Percentiles rank a stretch among this genome's conserved stretches.
phyloP scores from a whole-genome alignment of 37 sponge, comb jelly and placozoan genomes.

The Geodia barretti region DNA sequence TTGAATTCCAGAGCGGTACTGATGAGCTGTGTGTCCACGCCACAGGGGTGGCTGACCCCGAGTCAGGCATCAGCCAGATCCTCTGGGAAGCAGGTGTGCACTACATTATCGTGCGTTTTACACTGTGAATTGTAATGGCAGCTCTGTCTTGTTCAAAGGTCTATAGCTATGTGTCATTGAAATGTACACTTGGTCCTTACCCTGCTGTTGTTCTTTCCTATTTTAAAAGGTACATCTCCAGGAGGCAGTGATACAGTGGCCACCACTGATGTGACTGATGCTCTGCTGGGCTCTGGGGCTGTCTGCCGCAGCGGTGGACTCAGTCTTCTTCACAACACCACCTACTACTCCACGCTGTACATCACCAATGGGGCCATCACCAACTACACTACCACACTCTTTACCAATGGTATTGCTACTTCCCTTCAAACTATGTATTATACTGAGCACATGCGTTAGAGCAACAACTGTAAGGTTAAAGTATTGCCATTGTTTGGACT shows the following conservation, averaged over 20 bases:
- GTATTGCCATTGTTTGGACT: no score
- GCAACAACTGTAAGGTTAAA: no score
- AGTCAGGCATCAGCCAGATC: slow-evolving; percentile 59
- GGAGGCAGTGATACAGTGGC: neutral
- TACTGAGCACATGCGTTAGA: no score
- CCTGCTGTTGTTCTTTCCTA: neutral
- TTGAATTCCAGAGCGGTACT: slow-evolving; percentile 37
- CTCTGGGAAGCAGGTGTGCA: slow-evolving; percentile 64
- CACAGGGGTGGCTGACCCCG: slow-evolving; percentile 64
- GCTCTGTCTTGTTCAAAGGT: neutral
- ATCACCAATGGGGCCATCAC: slow-evolving; percentile 65
- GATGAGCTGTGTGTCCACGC: slow-evolving; percentile 62
- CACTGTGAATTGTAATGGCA: neutral
- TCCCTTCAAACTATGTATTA: no score
- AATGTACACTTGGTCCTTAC: neutral
- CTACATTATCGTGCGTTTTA: no score
- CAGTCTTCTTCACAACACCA: slow-evolving; percentile 25
- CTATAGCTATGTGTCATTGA: neutral
- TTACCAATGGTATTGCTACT: no score
- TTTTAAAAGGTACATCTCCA: slow-evolving; percentile 26
- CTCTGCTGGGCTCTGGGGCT: slow-evolving; percentile 4
- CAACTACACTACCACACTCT: no score
- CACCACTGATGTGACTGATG: neutral
- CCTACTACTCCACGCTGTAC: slow-evolving; percentile 78
- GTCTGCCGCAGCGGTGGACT: slow-evolving; percentile 58